phyloP scores from a whole-genome alignment of 2,113 vertebrate genomes.

The Cepphus grylle region DNA sequence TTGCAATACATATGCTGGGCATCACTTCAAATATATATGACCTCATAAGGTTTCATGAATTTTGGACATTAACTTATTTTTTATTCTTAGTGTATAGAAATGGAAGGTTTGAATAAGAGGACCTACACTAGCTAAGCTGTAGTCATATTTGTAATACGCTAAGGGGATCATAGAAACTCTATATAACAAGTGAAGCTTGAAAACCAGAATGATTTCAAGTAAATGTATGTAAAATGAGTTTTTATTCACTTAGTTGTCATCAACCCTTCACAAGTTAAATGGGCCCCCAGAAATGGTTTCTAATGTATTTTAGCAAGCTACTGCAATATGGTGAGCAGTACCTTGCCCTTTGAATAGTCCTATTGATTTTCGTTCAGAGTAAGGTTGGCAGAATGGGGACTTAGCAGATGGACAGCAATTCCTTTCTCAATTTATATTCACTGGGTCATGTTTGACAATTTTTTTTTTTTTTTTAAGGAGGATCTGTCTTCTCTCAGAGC shows the following conservation, averaged over 20 bases:
- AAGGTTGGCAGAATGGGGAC: conserved; percentile 11
- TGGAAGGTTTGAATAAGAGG: background rate
- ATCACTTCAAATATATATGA: background rate
- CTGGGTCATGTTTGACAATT: background rate
- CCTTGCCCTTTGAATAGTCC: conserved; percentile 36
- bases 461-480: background rate
- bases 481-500: background rate
- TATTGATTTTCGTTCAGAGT: conserved; percentile 47
- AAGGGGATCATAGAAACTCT: background rate
- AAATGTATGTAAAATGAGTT: background rate
- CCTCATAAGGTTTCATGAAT: background rate
- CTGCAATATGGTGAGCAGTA: conserved; percentile 1
- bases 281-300: background rate
- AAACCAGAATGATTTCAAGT: background rate
- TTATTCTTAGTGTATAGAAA: background rate
- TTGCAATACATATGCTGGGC: background rate
- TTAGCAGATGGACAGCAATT: background rate
- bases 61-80: conserved; percentile 9
- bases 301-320: conserved; percentile 20
- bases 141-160: background rate
- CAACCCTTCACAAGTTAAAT: background rate
- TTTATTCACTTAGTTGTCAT: background rate
- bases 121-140: background rate
- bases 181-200: background rate
- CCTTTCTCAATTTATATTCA: conserved; percentile 31